These are phyloP conservation scores for Caenorhabditis wallacei DNA, from an alignment of 2,888 invertebrate species.

Conservation along the genomic window DNA sequence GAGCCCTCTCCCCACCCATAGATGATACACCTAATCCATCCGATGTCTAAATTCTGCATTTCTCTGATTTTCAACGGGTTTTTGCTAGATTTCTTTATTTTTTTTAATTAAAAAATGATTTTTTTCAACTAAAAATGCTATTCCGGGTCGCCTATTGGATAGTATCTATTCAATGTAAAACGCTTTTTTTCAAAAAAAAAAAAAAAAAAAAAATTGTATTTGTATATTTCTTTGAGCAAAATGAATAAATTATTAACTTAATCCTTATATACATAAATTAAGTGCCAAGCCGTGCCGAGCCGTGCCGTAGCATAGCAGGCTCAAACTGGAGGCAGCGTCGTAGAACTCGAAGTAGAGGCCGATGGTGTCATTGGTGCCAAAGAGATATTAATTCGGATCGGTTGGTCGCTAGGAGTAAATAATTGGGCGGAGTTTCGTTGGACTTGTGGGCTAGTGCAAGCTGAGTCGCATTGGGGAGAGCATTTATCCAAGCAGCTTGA, in stretches of 20 bases:
- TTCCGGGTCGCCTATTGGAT: conserved; percentile 42
- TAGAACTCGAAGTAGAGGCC: conserved; percentile 8
- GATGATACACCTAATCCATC: no score
- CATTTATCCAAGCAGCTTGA: conserved; percentile 68
- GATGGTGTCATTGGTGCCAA: conserved; percentile 36
- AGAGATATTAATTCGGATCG: conserved; percentile 53
- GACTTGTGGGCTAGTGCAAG: conserved; percentile 68
- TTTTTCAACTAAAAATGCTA: no score
- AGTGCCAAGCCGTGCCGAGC: no score
- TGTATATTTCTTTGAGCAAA: conserved; percentile 10
- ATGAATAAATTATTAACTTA: neutral
- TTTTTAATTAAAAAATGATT: no score
- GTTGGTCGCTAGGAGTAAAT: conserved; percentile 43
- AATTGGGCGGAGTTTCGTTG: conserved; percentile 70
- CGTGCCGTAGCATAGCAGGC: neutral
- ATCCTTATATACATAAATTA: no score
- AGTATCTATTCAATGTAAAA: conserved; percentile 47
- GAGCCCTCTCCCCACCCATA: conserved; percentile 53
- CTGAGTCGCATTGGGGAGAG: conserved; percentile 68
- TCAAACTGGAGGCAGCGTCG: neutral
- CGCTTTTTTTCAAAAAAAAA: conserved; percentile 27
- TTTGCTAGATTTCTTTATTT: no score
- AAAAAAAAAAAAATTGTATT: no score
- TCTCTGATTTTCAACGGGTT: neutral
- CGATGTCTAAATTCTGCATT: no score